Evolutionary conservation across 2,113 vertebrate species (phyloP), one percentile per base, ranked within the genome.

Genomic region (Catharus minimus): DNA sequence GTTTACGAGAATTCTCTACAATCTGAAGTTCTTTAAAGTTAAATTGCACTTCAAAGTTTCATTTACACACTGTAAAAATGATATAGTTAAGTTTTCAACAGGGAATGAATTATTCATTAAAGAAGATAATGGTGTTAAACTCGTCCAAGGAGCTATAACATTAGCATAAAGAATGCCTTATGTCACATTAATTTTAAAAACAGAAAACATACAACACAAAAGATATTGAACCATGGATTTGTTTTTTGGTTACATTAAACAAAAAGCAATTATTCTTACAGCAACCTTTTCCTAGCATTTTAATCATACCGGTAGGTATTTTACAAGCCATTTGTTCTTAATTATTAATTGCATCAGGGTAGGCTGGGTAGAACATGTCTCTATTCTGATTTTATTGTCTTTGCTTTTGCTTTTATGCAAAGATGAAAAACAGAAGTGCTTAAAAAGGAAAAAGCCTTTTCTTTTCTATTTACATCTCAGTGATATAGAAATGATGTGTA

Each of bases 21-120:
- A 96, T 89, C 74, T 96, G 84, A 97, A 97, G 96, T 97, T 97
- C 96, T 95, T 97, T 97, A 91, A 96, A 97, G 87, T 97, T 96
- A 97, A 97, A 97, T 96, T 97, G 96, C 94, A 97, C 94, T 98
- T 98, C 97, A 94, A 97, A 97, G 96, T 97, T 97, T 97, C 96
- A 98, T 96, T 98, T 97, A 96, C 95, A 94, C 93, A 93, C 93
- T 95, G 96, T 97, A 97, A 98, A 98, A 97, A 97, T 98, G 96
- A 97, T 97, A 96, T 95, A 97, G 94, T 96, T 97, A 97, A 96
- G 91, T 98, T 97, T 97, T 97, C 96, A 97, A 96, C 92, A 87
- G 85, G 92, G 91, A 97, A 97, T 98, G 97, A 98, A 98, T 98
- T 97, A 98, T 98, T 98, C 97, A 98, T 97, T 97, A 96, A 96